These are phyloP conservation scores for Ditylenchus weischeri DNA, from an alignment of 2,888 invertebrate species.

Conservation along the genomic window DNA sequence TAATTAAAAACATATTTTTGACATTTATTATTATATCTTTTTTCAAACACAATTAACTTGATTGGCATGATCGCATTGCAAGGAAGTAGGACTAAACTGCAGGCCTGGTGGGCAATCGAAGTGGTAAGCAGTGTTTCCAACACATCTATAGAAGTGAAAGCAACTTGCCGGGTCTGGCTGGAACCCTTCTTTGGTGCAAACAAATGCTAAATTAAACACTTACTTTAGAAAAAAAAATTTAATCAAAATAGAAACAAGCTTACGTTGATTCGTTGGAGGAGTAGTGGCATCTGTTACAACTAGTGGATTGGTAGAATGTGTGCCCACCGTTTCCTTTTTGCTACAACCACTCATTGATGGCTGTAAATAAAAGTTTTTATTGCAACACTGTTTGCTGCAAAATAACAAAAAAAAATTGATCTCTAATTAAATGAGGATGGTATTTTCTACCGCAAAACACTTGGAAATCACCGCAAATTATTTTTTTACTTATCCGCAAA, in stretches of 20 bases:
- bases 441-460: too few relatives aligned
- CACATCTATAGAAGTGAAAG: conserved; percentile 52
- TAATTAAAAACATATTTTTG: background rate
- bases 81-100: conserved; percentile 46
- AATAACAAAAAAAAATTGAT: too few relatives aligned
- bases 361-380: too few relatives aligned
- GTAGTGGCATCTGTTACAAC: background rate
- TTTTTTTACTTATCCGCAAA: too few relatives aligned
- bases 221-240: background rate
- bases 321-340: background rate
- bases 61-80: conserved; percentile 51
- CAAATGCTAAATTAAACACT: conserved; percentile 35
- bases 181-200: conserved; percentile 52
- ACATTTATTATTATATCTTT: background rate
- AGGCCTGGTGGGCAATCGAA: conserved; percentile 55
- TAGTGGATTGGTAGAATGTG: background rate
- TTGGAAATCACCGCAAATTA: too few relatives aligned
- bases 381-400: too few relatives aligned
- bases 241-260: background rate
- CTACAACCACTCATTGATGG: too few relatives aligned
- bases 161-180: conserved; percentile 44
- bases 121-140: conserved; percentile 49
- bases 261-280: conserved; percentile 1
- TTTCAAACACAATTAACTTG: conserved; percentile 26
- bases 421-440: too few relatives aligned